These are phyloP conservation scores for Archaeoteleia sp. DNA, from an alignment of 2,888 invertebrate species.

Conservation along the genomic window DNA sequence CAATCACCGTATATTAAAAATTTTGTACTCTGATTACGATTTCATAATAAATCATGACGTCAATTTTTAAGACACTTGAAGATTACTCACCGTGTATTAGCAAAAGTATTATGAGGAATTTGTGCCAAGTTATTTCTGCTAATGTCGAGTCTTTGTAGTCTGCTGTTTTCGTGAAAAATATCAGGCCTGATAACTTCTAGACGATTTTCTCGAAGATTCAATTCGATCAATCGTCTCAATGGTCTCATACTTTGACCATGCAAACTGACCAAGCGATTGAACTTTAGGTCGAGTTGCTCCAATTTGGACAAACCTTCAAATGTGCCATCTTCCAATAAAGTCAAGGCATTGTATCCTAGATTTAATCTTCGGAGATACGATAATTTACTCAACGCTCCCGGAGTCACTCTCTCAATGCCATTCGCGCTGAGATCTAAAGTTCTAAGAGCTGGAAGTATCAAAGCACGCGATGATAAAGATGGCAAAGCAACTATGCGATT, in stretches of 20 bases:
- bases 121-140: conserved; percentile 85
- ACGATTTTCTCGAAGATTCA: conserved; percentile 86
- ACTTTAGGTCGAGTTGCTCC: conserved; percentile 84
- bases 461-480: conserved; percentile 79
- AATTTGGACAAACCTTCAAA: conserved; percentile 83
- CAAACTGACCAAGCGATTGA: conserved; percentile 83
- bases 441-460: conserved; percentile 83
- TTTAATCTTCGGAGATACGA: conserved; percentile 82
- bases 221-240: conserved; percentile 80
- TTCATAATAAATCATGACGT: conserved; percentile 2
- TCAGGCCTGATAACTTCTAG: conserved; percentile 83
- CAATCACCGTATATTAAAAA: conserved; percentile 7
- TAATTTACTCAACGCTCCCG: conserved; percentile 80
- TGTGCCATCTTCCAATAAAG: conserved; percentile 81
- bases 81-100: conserved; percentile 72
- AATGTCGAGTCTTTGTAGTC: conserved; percentile 82
- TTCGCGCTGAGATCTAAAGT: conserved; percentile 86
- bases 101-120: conserved; percentile 80
- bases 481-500: conserved; percentile 84
- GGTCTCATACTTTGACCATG: conserved; percentile 81
- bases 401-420: conserved; percentile 82
- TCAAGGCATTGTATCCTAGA: conserved; percentile 84
- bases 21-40: conserved; percentile 6
- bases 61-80: no score
- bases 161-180: conserved; percentile 80